phyloP scores from a whole-genome alignment of 2,888 invertebrate species.

The Acrocera orbiculus region DNA sequence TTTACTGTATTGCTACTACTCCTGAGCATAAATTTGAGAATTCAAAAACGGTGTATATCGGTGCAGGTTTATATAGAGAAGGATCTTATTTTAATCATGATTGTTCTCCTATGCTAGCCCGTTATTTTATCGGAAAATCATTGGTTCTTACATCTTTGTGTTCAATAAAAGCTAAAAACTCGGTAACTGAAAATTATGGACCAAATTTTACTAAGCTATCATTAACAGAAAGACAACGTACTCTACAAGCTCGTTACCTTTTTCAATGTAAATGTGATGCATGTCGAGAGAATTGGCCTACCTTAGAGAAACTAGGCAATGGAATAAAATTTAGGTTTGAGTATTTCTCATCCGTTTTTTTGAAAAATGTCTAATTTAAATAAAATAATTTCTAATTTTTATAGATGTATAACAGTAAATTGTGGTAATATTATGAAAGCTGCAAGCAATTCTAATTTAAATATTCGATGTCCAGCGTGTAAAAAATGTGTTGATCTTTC shows the following conservation, averaged over 20 bases:
- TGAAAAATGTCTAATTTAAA: neutral
- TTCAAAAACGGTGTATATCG: slow-evolving; percentile 23
- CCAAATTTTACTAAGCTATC: slow-evolving; percentile 49
- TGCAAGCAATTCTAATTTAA: slow-evolving; percentile 29
- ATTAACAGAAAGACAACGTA: slow-evolving; percentile 40
- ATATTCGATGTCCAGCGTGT: slow-evolving; percentile 35
- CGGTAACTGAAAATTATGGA: slow-evolving; percentile 71
- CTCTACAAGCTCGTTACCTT: slow-evolving; percentile 56
- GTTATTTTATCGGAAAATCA: slow-evolving; percentile 56
- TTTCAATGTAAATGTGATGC: slow-evolving; percentile 57
- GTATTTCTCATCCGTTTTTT: neutral
- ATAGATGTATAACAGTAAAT: slow-evolving; percentile 35
- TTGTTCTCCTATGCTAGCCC: slow-evolving; percentile 60
- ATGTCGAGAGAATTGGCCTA: slow-evolving; percentile 60
- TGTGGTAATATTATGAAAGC: slow-evolving; percentile 34
- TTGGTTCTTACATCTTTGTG: slow-evolving; percentile 51
- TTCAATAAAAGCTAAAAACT: slow-evolving; percentile 44
- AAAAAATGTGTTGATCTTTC: slow-evolving; percentile 33
- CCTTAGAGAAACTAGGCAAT: slow-evolving; percentile 39
- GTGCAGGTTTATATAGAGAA: slow-evolving; percentile 57
- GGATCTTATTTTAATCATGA: slow-evolving; percentile 71
- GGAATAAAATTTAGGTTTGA: slow-evolving; percentile 25
- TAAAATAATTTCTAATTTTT: neutral
- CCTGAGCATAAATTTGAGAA: slow-evolving; percentile 32
- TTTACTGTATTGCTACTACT: slow-evolving; percentile 47